Evolutionary conservation across 2,797 vertebrate species (phyloP), one percentile per base, ranked within the genome.

Genomic region (Myoxocephalus aenaeus): DNA sequence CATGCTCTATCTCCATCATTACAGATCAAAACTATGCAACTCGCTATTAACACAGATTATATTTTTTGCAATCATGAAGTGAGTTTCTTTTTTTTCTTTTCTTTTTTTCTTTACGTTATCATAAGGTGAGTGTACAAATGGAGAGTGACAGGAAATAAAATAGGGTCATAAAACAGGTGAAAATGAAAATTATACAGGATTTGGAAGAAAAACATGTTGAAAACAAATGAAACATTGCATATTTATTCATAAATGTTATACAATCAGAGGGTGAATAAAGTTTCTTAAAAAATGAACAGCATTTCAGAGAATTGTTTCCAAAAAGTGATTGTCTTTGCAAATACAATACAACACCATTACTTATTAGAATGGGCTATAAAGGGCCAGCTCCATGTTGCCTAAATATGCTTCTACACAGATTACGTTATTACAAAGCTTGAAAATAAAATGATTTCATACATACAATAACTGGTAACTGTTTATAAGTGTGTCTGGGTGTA

Each of bases 321-420:
- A 92, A 94, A 77, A 83, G 77, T 86, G 89, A 88, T 90, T 90
- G 76, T 90, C 78, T 81, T 87, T 92, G 88, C 87, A 93, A 86
- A 88, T 91, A 73, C 85, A 62, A 44, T 87, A 87, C 84, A 91
- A 86, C 73, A 86, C 56, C 71, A 68, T 83, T 77, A 89, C 59
- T 89, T 71, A 90, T 87, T 74, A 89, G 74, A 83, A 76, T 84
- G 62, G 87, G 79, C 86, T 87, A 80, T 46, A 86, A 88, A 83
- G 72, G 77, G 65, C 68, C 84, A 86, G 64, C 74, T 90, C 73
- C 87, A 83, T 83, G 65, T 83, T 88, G 70, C 68, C 80, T 88
- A 90, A 79, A 86, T 83, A 90, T 79, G 67, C 50, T 85, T 90
- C 77, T 92, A 86, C 82, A 92, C 44, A 85, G 84, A 85, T 87